phyloP scores from a whole-genome alignment of 2,113 vertebrate species.

The Sardina pilchardus region DNA sequence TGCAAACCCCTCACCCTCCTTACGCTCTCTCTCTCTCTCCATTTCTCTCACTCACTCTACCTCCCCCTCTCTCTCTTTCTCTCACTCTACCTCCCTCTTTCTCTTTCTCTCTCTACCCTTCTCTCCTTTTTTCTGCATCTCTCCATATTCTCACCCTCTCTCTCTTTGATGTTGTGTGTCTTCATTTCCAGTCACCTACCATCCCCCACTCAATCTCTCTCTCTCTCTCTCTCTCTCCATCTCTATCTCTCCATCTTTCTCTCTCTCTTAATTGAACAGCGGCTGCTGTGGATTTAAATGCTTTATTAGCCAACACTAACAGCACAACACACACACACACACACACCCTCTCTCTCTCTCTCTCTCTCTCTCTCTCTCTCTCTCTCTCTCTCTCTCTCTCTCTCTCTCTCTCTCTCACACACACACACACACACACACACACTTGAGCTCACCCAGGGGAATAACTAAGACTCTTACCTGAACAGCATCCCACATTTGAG shows the following conservation, averaged over 20 bases:
- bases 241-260: background rate
- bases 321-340: slow-evolving; percentile 16
- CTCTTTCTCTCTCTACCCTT: background rate
- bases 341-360: too few species aligned
- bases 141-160: background rate
- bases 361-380: background rate
- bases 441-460: slow-evolving; percentile 39
- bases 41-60: background rate
- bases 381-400: slow-evolving; percentile 29
- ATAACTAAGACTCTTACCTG: background rate
- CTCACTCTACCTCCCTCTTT: background rate
- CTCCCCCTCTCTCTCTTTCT: background rate
- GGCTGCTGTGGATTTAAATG: background rate
- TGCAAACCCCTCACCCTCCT: background rate
- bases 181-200: too few species aligned
- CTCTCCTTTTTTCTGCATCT: background rate
- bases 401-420: slow-evolving; percentile 51
- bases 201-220: background rate
- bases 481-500: background rate
- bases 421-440: slow-evolving; percentile 20
- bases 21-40: background rate
- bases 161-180: background rate
- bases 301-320: background rate
- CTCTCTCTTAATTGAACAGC: background rate
- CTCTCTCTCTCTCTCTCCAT: background rate